Evolutionary conservation across 1,140 invertebrate species (phyloP), one percentile per base, ranked within the genome.

Genomic region (Calliopsis andreniformis): DNA sequence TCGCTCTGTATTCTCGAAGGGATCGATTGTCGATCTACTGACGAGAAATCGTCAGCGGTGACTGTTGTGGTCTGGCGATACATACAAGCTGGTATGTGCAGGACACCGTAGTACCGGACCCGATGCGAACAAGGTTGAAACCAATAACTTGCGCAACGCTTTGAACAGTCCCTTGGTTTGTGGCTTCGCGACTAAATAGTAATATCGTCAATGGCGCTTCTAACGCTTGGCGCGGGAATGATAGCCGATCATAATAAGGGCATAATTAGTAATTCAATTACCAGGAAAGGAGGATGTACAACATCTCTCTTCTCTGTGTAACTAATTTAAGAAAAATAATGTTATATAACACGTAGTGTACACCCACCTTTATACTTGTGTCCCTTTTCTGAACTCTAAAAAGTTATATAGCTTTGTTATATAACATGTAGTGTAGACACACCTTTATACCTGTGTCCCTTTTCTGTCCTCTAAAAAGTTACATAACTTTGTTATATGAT

Each of bases 121-220:
- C 62, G 28, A 45, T 43, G 55, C 51, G 82, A 79, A 78, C 82
- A 83, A 83, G 66, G 66, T 28, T 56, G 62, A 56, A 83, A 75
- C 82, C 86, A 83, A 85, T 87, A 85, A 86, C 79, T 87, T 78
- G 76, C 72, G 55, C 73, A 64, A 69, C 67, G 78, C 87, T 87
- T 87, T 87, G 87, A 87, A 80, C 80, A 70, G 35, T 83, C 62
- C 71, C 70, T 64, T 69, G 64, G 81, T 77, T 82, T 86, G 86
- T 63, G 83, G 87, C 66, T 82, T 84, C 75, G 83, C 66, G 83
- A 86, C 81, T 86, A 88, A 88, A 83, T 79, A 83, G 87, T 86
- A 86, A 86, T 88, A 87, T 88, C 78, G 78, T 30, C 14, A 14
- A 42, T 23, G 45, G 45, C 12, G 45, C 53, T 39, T 49, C 55